Evolutionary conservation across 2,797 vertebrate species (phyloP), one percentile per base, ranked within the genome.

Genomic region (Loris lydekkerianus): DNA sequence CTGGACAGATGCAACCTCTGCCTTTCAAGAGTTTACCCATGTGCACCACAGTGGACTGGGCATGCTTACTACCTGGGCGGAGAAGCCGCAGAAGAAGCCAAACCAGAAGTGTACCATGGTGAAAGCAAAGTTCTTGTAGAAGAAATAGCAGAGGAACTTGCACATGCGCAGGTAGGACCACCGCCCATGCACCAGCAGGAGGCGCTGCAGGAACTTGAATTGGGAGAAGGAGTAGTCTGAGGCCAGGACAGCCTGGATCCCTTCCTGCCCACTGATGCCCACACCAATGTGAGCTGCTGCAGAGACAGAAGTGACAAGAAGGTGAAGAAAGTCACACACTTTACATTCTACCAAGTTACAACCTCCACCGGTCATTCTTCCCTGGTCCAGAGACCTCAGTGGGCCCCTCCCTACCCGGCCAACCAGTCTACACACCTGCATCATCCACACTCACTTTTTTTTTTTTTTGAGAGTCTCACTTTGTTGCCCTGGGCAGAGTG

Each of bases 21-120:
- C 46, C 75, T 34, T 21, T 4, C 21, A 29, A 15, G 60, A 27
- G 46, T n/a, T 21, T 15, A 58, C 10, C 67, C 70, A 86, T 6
- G 11, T 31, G 29, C 37, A 67, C 0, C 5, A 25, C 27, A 11
- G 37, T 13, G 43, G 46, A 73, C 98, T 56, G 13, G 3, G 81
- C 53, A 70, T 40, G 7, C 58, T 81, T 31, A 1, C 20, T 96
- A 99, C 99, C 99, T 99, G 99, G 3, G 99, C 99, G 0, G 99
- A 99, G 98, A 99, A 99, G 92, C 99, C 99, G 0, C 99, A 99
- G 98, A 99, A 99, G 99, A 99, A 99, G 93, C 99, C 99, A 10
- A 99, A 99, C 99, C 99, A 99, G 98, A 99, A 99, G 98, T 99
- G 99, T 98, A 99, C 99, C 99, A 99, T 99, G 98, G 99, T 99